Percentiles rank a stretch among this genome's conserved stretches.
These are phyloP conservation scores for Chlorops oryzae DNA, from an alignment of 1,140 invertebrate species.

Conservation along the genomic window DNA sequence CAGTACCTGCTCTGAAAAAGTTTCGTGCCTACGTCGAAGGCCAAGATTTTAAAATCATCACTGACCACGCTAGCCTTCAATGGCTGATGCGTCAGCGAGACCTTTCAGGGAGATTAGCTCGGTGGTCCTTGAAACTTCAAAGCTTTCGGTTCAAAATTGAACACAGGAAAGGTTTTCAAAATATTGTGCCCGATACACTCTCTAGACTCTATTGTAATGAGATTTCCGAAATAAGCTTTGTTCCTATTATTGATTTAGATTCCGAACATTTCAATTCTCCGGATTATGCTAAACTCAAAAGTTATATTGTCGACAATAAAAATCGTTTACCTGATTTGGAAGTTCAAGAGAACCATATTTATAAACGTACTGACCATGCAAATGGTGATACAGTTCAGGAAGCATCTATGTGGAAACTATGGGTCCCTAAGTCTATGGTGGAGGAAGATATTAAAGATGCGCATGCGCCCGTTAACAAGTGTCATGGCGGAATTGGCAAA, in stretches of 20 bases:
- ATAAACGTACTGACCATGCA: no score
- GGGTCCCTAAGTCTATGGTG: not conserved
- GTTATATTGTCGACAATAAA: not conserved
- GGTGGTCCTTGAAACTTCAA: constrained; percentile 32
- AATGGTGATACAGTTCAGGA: not conserved
- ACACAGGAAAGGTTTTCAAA: constrained; percentile 28
- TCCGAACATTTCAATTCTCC: no score
- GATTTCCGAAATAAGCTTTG: no score
- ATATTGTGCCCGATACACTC: constrained; percentile 18
- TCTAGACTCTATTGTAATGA: not conserved
- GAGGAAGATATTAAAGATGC: not conserved
- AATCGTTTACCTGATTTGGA: no score
- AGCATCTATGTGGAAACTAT: no score
- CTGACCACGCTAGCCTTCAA: constrained; percentile 27
- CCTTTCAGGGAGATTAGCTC: constrained; percentile 26
- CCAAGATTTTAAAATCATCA: constrained; percentile 42
- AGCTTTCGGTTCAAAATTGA: constrained; percentile 31
- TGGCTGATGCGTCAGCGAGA: constrained; percentile 46
- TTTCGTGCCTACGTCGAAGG: constrained; percentile 47
- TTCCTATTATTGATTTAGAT: no score
- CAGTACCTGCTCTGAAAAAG: constrained; percentile 19
- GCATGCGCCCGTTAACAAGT: no score
- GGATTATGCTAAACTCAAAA: not conserved
- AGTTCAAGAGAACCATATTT: not conserved
- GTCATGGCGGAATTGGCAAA: no score